phyloP scores from a whole-genome alignment of 1,140 invertebrate genomes.

The Sycophaga agraensis region DNA sequence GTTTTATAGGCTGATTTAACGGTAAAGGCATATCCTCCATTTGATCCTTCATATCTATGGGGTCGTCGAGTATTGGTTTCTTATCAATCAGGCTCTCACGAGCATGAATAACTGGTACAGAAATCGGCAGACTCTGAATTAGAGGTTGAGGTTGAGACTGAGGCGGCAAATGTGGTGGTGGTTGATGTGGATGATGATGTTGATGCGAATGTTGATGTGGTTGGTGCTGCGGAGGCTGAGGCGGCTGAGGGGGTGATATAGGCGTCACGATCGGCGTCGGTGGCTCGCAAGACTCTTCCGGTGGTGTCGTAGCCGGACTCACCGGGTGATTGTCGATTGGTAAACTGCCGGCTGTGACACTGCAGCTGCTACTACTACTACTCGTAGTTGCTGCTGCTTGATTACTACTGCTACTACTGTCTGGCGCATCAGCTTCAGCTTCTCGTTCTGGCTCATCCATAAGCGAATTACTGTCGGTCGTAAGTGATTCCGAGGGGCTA shows the following conservation, averaged over 20 bases:
- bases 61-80: constrained; percentile 44
- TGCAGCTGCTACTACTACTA: background rate
- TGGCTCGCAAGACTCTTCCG: constrained; percentile 53
- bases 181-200: no score
- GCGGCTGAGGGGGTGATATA: constrained; percentile 30
- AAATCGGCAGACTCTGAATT: constrained; percentile 50
- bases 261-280: constrained; percentile 45
- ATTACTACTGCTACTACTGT: constrained; percentile 49
- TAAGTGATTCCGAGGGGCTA: constrained; percentile 78
- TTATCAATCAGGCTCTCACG: constrained; percentile 42
- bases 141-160: constrained; percentile 7
- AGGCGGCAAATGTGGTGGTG: constrained; percentile 8
- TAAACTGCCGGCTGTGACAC: constrained; percentile 8
- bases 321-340: constrained; percentile 39
- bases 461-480: constrained; percentile 76
- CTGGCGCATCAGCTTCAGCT: constrained; percentile 53
- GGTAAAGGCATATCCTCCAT: constrained; percentile 31
- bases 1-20: constrained; percentile 46
- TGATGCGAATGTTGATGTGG: no score
- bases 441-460: constrained; percentile 72
- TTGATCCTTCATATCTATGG: constrained; percentile 43
- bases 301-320: constrained; percentile 43
- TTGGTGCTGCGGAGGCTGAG: background rate
- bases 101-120: constrained; percentile 52
- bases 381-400: constrained; percentile 45